Evolutionary conservation across 2,113 vertebrate genomes (phyloP), one percentile per base, ranked within the genome.

Genomic region (Eira barbara): DNA sequence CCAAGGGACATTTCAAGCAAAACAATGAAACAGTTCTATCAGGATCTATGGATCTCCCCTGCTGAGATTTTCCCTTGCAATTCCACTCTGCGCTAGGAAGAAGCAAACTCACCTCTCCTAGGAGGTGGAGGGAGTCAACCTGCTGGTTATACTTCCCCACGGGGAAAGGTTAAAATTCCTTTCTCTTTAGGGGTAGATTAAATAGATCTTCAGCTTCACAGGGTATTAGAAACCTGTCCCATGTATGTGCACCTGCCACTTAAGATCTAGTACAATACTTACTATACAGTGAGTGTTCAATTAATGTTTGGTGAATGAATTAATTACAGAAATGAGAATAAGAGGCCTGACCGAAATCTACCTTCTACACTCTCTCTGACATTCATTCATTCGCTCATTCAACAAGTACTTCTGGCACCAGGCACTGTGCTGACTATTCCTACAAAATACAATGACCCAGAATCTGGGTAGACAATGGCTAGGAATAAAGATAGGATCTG

Each of bases 401-500:
- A 90, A 65, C 42, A 95, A 74, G 94, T 67, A 95, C 21, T 82
- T 87, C 63, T 4, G 55, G 61, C 86, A 80, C 82, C 67, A 92
- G 86, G 89, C 79, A 63, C 89, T 80, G 18, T 61, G 80, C 74
- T 89, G 36, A 82, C 27, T 36, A 59, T 47, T 45, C 2, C n/a
- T 69, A 79, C 42, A 83, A 59, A 95, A 74, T 3, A 87, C 55
- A 92, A 25, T 82, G 67, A 79, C 73, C 84, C 71, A 79, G 8
- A 11, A 79, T 92, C 90, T 91, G 52, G 27, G 42, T 45, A 95
- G 83, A 97, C 89, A 92, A 92, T 89, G 61, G 71, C 39, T 94
- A 27, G 57, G 90, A 96, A 98, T 92, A 97, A 96, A 97, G 80
- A 78, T 92, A 96, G 96, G 97, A 97, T 94, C 95, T 92, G 36